Evolutionary conservation across 2,888 invertebrate genomes (phyloP).

Genomic region (Apamea anceps): DNA sequence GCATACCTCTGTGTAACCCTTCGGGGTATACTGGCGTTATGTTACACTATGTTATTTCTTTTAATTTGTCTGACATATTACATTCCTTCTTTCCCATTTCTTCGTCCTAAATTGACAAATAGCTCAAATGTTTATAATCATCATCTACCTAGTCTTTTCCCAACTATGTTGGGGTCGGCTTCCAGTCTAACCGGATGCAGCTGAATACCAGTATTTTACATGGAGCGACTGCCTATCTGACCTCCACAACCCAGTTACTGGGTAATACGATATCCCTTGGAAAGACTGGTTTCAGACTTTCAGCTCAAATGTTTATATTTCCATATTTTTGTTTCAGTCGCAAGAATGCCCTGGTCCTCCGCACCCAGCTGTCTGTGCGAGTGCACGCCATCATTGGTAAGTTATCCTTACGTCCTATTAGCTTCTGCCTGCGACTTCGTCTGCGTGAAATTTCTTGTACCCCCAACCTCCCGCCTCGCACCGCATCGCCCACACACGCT

Average conservation of each 20-base stretch:
- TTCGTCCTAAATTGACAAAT: background rate
- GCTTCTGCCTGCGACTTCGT: background rate
- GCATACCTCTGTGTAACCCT: background rate
- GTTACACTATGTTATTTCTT: background rate
- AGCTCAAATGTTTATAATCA: background rate
- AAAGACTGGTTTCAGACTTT: too few species aligned
- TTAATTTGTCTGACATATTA: background rate
- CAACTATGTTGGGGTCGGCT: too few species aligned
- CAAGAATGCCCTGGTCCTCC: constrained; percentile 21
- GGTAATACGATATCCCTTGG: too few species aligned
- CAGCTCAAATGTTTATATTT: background rate
- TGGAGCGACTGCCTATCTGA: too few species aligned
- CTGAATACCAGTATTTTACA: too few species aligned
- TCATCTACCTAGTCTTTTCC: too few species aligned
- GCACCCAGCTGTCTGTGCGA: constrained; percentile 27
- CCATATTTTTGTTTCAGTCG: constrained; percentile 19
- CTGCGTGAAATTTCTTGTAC: background rate
- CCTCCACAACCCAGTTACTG: too few species aligned
- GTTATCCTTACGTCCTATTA: background rate
- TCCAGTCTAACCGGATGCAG: too few species aligned
- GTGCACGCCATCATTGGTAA: constrained; percentile 34
- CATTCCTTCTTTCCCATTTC: background rate
- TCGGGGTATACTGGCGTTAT: too few species aligned
- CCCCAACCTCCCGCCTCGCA: too few species aligned
- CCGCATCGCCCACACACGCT: too few species aligned